Conservation (phyloP, 2,888 invertebrate genomes). For the Himalopsyche anomala region DNA sequence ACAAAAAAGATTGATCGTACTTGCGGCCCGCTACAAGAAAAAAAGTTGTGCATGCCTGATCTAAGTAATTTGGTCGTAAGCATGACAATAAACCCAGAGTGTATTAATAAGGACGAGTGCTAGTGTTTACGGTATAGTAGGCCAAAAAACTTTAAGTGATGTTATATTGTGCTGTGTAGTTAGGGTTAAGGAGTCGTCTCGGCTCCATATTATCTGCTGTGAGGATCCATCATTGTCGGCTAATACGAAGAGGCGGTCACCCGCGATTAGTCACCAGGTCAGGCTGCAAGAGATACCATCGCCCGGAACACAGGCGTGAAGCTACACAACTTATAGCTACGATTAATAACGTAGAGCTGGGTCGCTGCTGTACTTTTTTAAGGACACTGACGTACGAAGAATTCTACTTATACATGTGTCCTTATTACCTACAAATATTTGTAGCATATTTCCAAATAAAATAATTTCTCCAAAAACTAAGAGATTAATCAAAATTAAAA, state of each 20-base stretch:
- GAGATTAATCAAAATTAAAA: no score
- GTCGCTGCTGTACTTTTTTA: constrained; percentile 29
- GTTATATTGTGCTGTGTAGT: no score
- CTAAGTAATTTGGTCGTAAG: no score
- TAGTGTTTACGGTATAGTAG: no score
- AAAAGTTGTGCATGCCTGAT: no score
- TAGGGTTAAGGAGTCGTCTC: background rate
- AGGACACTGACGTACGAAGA: background rate
- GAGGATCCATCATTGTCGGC: constrained; percentile 34
- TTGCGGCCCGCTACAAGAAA: no score
- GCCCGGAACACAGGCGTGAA: constrained; percentile 54
- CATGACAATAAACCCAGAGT: no score
- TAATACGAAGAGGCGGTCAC: constrained; percentile 41
- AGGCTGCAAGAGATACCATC: constrained; percentile 53
- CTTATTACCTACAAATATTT: background rate
- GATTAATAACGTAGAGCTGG: constrained; percentile 51
- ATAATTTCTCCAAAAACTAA: background rate
- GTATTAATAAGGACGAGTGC: no score
- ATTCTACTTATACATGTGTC: background rate
- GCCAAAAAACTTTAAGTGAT: no score
- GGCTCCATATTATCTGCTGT: background rate
- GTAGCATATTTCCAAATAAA: background rate
- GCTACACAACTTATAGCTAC: constrained; percentile 55
- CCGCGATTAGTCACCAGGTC: constrained; percentile 50
- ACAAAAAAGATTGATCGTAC: no score